Evolutionary conservation across 2,797 vertebrate species (phyloP), one percentile per base, ranked within the genome.

Genomic region (Anguilla obscura): DNA sequence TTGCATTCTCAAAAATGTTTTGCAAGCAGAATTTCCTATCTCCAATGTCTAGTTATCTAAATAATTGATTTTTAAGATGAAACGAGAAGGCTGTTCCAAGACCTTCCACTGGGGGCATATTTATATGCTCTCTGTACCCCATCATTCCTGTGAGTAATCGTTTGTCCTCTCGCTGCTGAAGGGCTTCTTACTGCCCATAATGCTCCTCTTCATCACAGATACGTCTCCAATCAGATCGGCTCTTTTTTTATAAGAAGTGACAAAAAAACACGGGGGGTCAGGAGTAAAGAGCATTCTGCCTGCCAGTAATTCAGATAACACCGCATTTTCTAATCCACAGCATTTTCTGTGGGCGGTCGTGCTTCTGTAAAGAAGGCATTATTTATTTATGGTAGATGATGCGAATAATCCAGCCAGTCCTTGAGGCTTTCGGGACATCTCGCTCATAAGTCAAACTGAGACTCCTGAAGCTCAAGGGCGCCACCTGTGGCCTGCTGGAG

Each of bases 401-500:
- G 88, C 27, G 40, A 88, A 89, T 89, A 92, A 90, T 91, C 88
- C 85, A 87, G 88, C 88, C 54, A 84, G 63, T 88, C 90, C 63
- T 86, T 76, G 60, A 71, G 85, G 88, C 52, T 90, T 86, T 84
- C 30, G 86, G 66, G 86, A 87, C 84, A 71, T 87, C 71, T 69
- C 89, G 79, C 87, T 79, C 71, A 86, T 48, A 48, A 82, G 3
- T 89, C 89, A 10, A 16, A 45, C 12, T 80, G 63, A 86, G 88
- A 36, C 80, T 8, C 50, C 52, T 83, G 74, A 89, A 90, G 92
- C 91, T 91, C 94, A 93, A 95, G 90, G 90, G 89, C 91, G 94
- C 94, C 95, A 94, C 93, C 95, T 94, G 92, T 89, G 87, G 95
- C 93, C 89, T 52, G 88, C 84, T 21, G 10, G 16, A 5, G 84